Base-by-base conservation (phyloP, 2,113 vertebrate genomes). In the Trichomycterus rosablanca region DNA sequence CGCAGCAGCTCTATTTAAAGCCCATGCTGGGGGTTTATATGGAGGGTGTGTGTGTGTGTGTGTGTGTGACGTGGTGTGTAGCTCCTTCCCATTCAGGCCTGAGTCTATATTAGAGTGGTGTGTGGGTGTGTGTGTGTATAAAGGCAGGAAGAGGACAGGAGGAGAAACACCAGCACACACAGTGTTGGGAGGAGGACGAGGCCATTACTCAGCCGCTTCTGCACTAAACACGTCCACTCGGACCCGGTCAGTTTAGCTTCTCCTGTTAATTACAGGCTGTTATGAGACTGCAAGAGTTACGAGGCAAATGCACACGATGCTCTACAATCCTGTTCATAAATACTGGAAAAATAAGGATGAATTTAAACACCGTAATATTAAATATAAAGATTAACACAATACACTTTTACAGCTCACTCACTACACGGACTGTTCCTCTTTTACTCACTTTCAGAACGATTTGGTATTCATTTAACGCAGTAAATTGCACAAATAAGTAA, bases 71-170 rank as follows among this genome's bases (percentile, higher is more conserved):
- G 94, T 96, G 92, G 88, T 84, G 86, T 85, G 87, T 91, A 93
- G 91, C 91, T 91, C 94, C 92, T 90, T 93, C 94, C 95, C 93
- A 93, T 94, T 91, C 19, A 14, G 15, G 3, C 49, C 82, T 88
- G 80, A 89, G 92, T 92, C 91, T 98, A 97, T 98, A 97, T 95
- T 95, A 97, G 93, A 92, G 91, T 89, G 90, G 86, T 90, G 89
- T 88, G 93, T 93, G 91, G 91, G 86, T 91, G 89, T 88, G 95
- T 93, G 90, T 92, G 91, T 81, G 89, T 94, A 95, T 95, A 95
- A 94, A 94, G 90, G 90, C 89, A 83, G 85, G 89, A 87, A 73
- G 87, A 84, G 83, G 79, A 80, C 83, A 89, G 91, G 90, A 93
- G 91, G 90, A 92, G 90, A 90, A 86, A 88, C 78, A 72, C 81